Base-by-base conservation (phyloP, 2,113 vertebrate species). In the Pampusana beccarii region DNA sequence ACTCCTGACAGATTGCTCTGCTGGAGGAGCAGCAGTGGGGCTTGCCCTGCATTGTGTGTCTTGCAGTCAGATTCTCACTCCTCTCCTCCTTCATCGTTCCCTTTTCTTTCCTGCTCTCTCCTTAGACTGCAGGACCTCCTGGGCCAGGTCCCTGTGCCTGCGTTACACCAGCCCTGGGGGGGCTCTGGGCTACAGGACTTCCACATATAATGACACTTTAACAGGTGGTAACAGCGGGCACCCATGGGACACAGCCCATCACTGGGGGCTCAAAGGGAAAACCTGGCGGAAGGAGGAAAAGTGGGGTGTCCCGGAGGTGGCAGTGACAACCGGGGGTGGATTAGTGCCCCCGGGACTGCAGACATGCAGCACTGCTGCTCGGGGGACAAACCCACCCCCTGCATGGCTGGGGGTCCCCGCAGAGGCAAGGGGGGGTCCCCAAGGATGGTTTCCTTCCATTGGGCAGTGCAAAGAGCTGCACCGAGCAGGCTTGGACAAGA, bases 401-500 rank as follows among this genome's bases (percentile, higher is more conserved):
- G 38, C 38, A 38, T 38, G 38, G 38, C 38, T 38, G 38, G 38
- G 38, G 38, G 38, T 38, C 16, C 42, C 42, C 7, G 42, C 42
- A 44, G 42, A 44, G 42, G 42, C 42, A 7, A 38, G 38, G 16
- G 42, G 42, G 42, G 42, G 6, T 50, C 51, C 71, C 6, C 1
- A 2, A 2, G 54, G 72, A 9, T 1, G 53, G 12, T 44, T 34
- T 33, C n/a, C 10, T n/a, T 40, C 42, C 0, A 1, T 24, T 2
- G 3, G 54, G n/a, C n/a, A 16, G 24, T 0, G 1, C 34, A 2
- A 25, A 21, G 56, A 48, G 33, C 46, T 23, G 73, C 73, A 9
- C 66, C 4, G 0, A 19, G 5, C 21, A 9, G 50, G n/a, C 31
- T 31, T 3, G 0, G 34, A 5, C 4, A 4, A 1, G 8, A 8